Evolutionary conservation across 2,888 invertebrate species (phyloP).

Genomic region (Pristionchus maxplancki): DNA sequence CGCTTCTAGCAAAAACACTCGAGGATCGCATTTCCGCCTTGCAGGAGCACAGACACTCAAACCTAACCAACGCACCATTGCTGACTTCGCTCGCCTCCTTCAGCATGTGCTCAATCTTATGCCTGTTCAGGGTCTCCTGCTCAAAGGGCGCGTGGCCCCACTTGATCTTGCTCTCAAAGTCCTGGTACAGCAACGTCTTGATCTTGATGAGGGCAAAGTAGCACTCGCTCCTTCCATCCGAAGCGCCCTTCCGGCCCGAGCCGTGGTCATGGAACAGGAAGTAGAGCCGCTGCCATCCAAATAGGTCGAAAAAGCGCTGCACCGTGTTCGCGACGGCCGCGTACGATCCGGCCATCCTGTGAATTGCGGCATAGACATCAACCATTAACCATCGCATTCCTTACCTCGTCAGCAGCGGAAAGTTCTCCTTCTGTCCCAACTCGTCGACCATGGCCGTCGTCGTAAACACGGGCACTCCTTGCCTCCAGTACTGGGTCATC

Average conservation of each 20-base stretch:
- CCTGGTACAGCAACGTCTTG: conserved; percentile 69
- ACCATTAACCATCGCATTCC: conserved; percentile 58
- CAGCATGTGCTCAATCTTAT: conserved; percentile 83
- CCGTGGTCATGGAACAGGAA: conserved; percentile 75
- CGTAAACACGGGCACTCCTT: conserved; percentile 85
- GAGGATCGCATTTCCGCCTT: not conserved
- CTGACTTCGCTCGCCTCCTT: conserved; percentile 81
- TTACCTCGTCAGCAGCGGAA: conserved; percentile 88
- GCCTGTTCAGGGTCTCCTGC: conserved; percentile 84
- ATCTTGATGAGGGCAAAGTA: conserved; percentile 73
- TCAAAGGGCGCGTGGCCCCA: conserved; percentile 78
- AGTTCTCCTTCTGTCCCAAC: conserved; percentile 85
- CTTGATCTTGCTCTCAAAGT: conserved; percentile 57
- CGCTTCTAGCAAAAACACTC: not conserved
- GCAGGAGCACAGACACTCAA: not conserved
- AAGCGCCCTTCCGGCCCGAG: conserved; percentile 56
- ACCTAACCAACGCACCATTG: conserved; percentile 66
- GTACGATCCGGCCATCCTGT: conserved; percentile 89
- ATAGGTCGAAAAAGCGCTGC: conserved; percentile 59
- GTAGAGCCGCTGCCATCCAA: conserved; percentile 84
- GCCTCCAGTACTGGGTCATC: conserved; percentile 80
- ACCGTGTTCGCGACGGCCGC: conserved; percentile 71
- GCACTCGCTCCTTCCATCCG: conserved; percentile 75
- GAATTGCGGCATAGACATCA: conserved; percentile 80
- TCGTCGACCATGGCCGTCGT: conserved; percentile 88